Evolutionary conservation across 2,797 vertebrate species (phyloP).

Genomic region (Halcyon chelicuti): DNA sequence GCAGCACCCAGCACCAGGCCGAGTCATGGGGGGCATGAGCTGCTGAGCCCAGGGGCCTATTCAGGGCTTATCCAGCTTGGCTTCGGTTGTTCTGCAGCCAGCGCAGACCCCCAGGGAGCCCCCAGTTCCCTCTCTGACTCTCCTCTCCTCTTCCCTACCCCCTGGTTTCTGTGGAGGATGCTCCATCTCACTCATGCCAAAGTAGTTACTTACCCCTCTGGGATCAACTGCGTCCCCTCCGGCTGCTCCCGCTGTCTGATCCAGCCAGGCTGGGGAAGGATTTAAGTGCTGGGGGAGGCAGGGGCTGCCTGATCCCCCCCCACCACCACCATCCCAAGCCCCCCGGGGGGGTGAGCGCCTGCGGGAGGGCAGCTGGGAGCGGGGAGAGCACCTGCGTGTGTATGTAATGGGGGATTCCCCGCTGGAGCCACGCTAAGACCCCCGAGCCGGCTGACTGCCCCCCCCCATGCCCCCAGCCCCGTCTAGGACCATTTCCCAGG

Average conservation of each 20-base stretch:
- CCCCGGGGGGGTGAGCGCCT: neutral
- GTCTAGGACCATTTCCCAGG: conserved; percentile 6
- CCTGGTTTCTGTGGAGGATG: accelerated
- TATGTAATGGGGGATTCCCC: conserved; percentile 35
- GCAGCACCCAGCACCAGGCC: accelerated
- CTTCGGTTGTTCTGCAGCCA: neutral
- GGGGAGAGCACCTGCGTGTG: conserved; percentile 42
- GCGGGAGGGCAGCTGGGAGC: neutral
- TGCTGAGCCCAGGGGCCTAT: neutral
- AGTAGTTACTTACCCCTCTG: neutral
- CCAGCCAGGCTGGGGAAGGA: neutral
- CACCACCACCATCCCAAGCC: neutral
- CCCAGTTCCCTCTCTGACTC: accelerated
- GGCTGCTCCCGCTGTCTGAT: neutral
- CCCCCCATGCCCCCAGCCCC: neutral
- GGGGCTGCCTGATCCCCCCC: neutral
- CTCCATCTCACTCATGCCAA: neutral
- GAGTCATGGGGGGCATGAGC: accelerated
- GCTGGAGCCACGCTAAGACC: conserved; percentile 13
- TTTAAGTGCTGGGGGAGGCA: neutral
- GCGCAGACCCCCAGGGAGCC: too few species aligned
- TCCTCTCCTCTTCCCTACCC: neutral
- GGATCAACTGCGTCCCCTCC: accelerated
- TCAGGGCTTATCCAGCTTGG: neutral
- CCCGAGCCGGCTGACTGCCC: neutral